Base-by-base conservation (phyloP, 2,888 invertebrate genomes). In the Acholoe squamosa region DNA sequence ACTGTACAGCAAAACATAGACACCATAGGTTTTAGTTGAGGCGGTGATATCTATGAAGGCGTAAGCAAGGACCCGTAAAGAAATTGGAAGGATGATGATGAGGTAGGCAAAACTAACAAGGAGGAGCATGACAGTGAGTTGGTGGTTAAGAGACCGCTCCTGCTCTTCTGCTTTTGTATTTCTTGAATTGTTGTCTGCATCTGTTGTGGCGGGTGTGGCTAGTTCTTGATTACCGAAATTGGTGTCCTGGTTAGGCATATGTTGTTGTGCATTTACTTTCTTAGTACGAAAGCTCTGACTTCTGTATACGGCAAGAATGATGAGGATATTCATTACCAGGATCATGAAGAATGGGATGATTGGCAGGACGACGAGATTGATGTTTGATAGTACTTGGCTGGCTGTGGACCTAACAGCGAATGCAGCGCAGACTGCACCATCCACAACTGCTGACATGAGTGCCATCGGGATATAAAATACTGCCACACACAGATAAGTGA, bases 21-120 rank as follows among this genome's bases (percentile, higher is more conserved):
- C 77, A 19, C n/a, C 77, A 77, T 77, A 77, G 5, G 77, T 34
- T 77, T 77, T 34, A 5, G 77, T 19, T 10, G 77, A 77, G 28
- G 77, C 1, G 19, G 34, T 33, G 34, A 33, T 33, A 28, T 77
- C 34, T 5, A 33, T 33, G 34, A 77, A 77, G 0, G 77, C 77
- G 19, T 77, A 77, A 7, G 34, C 31, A 3, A 77, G 19, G 19
- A 77, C 77, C 3, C 77, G 77, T 28, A 77, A 14, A 28, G 77
- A 77, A 33, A 77, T 77, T 28, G 77, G 77, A 22, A 77, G 28
- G n/a, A 77, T 77, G 34, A 77, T 77, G n/a, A 77, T 77, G 19
- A 77, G 77, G 28, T 77, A 77, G 31, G 77, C 77, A 34, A 77
- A 77, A 77, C 77, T 77, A 5, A 77, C 31, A 77, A 77, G 77